Base-by-base conservation (phyloP, 2,797 vertebrate species). In the Brotula barbata region DNA sequence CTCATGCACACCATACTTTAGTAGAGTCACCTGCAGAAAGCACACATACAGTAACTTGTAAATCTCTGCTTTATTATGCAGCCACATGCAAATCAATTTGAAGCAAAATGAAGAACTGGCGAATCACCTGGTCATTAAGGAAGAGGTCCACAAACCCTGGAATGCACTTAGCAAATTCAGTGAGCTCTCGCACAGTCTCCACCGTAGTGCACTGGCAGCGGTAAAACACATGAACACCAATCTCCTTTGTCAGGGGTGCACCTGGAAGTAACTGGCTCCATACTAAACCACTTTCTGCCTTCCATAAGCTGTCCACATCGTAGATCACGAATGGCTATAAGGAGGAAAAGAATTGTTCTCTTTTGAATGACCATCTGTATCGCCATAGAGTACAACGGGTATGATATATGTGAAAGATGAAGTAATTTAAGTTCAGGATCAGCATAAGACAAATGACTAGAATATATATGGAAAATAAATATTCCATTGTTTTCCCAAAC, bases 121-220 rank as follows among this genome's bases (percentile, higher is more conserved):
- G 12, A 58, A 73, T 78, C 47, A 92, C 92, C 91, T 99, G 97
- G 90, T 99, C 97, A 0, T 99, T 99, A 77, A 99, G 89, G 88
- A 91, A 98, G 84, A 99, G 96, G 88, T 89, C 91, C 37, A 95
- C 78, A 80, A 99, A 99, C 83, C 93, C 96, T 78, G 97, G 97
- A 92, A 99, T 96, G 91, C 89, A 94, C 92, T 99, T 99, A 90
- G 97, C 96, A n/a, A 99, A 99, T 90, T 99, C 97, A 0, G 95
- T 99, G 82, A 99, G 95, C 86, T 98, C 97, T 22, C 95, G 92
- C 76, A 99, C 96, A 0, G 95, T 98, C 91, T 99, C 96, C 71
- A 99, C 97, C 0, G 96, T 93, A 66, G 96, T 98, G 89, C 95
- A 98, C 89, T 99, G 97, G 88, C 96, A 99, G 88, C 96, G 97